Percentiles rank a stretch among this genome's conserved stretches.
Evolutionary conservation across 1,140 invertebrate genomes (phyloP).

Genomic region (Gonatopus flavifemur): DNA sequence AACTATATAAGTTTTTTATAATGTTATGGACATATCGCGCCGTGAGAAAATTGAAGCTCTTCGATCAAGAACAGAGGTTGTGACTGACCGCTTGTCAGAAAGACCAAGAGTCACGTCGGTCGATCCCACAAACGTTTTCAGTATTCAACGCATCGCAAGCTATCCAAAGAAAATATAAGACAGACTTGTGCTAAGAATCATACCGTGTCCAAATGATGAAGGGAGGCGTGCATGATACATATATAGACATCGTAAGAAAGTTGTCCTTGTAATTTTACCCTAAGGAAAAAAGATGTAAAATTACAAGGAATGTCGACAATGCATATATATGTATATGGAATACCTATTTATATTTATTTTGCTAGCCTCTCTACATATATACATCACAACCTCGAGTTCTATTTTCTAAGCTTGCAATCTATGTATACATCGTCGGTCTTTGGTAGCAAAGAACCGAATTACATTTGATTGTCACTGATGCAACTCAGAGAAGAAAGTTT

Average conservation of each 20-base stretch:
- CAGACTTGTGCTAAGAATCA: constrained; percentile 21
- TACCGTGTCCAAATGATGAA: constrained; percentile 13
- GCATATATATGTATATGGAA: too few relatives aligned
- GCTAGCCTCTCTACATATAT: constrained; percentile 40
- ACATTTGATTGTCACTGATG: constrained; percentile 47
- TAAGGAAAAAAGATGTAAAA: too few relatives aligned
- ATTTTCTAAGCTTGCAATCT: constrained; percentile 32
- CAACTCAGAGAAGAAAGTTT: constrained; percentile 19
- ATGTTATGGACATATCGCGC: constrained; percentile 14
- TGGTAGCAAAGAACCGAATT: constrained; percentile 20
- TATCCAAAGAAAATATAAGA: constrained; percentile 7
- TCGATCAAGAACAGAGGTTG: constrained; percentile 28
- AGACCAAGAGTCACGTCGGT: constrained; percentile 57
- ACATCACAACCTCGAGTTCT: constrained; percentile 37
- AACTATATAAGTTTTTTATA: too few relatives aligned
- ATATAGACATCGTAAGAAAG: too few relatives aligned
- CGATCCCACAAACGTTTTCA: constrained; percentile 55
- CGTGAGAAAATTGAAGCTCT: constrained; percentile 27
- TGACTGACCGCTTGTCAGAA: constrained; percentile 54
- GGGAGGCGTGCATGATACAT: constrained; percentile 38
- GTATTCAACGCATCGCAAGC: constrained; percentile 24
- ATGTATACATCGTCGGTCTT: constrained; percentile 15
- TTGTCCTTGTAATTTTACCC: too few relatives aligned
- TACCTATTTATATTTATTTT: constrained; percentile 20
- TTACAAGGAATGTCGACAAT: too few relatives aligned